Evolutionary conservation across 1,140 invertebrate species (phyloP).

Genomic region (Whitmania pigra): DNA sequence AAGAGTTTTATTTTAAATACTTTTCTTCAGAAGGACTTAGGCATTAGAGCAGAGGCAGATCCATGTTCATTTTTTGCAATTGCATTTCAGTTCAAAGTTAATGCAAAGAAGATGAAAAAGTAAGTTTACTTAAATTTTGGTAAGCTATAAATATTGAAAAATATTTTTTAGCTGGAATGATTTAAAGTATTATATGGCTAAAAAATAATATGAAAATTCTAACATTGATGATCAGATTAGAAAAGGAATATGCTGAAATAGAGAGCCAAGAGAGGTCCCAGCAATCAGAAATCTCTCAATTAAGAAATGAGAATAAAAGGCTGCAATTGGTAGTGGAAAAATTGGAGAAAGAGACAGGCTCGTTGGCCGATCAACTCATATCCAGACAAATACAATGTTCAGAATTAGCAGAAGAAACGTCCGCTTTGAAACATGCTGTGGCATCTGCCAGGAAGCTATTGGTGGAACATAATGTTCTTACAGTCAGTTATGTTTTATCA

Average conservation of each 20-base stretch:
- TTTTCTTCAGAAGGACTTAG: neutral
- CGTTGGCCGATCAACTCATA: conserved; percentile 74
- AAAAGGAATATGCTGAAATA: neutral
- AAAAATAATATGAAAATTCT: too few species aligned
- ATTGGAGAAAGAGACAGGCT: conserved; percentile 58
- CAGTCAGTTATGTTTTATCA: too few species aligned
- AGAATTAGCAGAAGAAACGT: conserved; percentile 56
- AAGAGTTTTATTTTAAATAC: too few species aligned
- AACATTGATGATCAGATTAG: neutral
- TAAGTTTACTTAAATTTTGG: neutral
- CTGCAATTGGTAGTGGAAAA: conserved; percentile 83
- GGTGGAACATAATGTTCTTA: too few species aligned
- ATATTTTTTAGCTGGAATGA: too few species aligned
- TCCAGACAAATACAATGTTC: conserved; percentile 75
- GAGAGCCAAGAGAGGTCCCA: neutral
- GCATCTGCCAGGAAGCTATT: too few species aligned
- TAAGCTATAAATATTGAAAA: too few species aligned
- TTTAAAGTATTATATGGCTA: too few species aligned
- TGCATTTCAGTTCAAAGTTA: conserved; percentile 10
- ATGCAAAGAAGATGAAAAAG: conserved; percentile 1
- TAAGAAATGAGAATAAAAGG: conserved; percentile 86
- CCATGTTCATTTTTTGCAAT: neutral
- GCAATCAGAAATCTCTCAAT: conserved; percentile 41
- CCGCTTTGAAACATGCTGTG: conserved; percentile 40
- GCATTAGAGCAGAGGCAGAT: neutral